A percentile compares a stretch with the other conserved stretches of the same genome.
Evolutionary conservation across 53 echinoderm and acorn worm species (phyloP).

Genomic region (Luidia sarsii): DNA sequence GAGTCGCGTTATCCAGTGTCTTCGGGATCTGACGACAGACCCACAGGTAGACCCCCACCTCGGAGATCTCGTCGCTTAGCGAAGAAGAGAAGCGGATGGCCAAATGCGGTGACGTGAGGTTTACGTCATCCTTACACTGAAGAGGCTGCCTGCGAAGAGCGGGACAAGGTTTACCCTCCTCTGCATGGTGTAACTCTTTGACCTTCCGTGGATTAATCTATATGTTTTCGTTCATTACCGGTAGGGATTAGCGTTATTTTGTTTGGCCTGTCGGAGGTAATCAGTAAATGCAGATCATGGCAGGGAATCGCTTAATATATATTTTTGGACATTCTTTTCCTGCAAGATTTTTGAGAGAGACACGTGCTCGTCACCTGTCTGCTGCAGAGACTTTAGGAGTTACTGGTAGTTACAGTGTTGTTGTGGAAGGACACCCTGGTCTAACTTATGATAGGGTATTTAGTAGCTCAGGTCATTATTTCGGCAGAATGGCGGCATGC

Average conservation of each 20-base stretch:
- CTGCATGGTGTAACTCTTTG: no score
- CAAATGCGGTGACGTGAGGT: background rate
- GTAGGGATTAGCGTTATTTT: background rate
- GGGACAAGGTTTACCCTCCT: no score
- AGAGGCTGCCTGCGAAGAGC: no score
- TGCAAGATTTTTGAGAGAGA: constrained; percentile 1
- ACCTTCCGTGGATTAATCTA: no score
- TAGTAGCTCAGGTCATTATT: background rate
- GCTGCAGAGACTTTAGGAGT: background rate
- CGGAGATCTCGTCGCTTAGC: background rate
- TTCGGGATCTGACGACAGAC: background rate
- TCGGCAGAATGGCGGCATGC: background rate
- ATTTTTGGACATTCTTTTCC: constrained; percentile 23
- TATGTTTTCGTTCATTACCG: no score
- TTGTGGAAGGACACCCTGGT: constrained; percentile 13
- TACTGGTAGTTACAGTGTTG: background rate
- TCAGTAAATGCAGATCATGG: background rate
- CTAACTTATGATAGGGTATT: constrained; percentile 2
- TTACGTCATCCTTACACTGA: no score
- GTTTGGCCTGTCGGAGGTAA: background rate
- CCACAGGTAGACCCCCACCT: background rate
- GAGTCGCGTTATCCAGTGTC: background rate
- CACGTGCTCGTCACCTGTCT: background rate
- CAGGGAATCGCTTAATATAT: background rate
- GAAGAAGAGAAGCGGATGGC: background rate